These are phyloP conservation scores for Vimba vimba DNA, from an alignment of 2,113 vertebrate species.

Conservation along the genomic window DNA sequence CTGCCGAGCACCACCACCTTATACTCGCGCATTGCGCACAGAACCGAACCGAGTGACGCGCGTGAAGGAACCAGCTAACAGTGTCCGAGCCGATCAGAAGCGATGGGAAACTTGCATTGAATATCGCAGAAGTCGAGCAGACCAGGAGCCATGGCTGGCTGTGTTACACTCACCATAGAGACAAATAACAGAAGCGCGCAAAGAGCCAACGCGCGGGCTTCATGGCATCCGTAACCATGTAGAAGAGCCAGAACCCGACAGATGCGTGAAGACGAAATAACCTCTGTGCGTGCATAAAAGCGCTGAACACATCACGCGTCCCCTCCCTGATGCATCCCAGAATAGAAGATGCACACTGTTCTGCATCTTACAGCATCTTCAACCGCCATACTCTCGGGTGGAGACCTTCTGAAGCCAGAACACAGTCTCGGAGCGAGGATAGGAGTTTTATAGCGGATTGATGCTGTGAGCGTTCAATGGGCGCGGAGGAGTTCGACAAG, in stretches of 20 bases:
- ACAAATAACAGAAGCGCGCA: conserved; percentile 48
- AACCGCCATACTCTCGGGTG: conserved; percentile 81
- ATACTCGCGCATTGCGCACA: conserved; percentile 90
- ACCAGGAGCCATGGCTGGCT: conserved; percentile 22
- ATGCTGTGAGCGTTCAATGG: conserved; percentile 42
- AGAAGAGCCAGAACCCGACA: background rate
- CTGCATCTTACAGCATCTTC: conserved; percentile 48
- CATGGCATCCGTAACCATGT: conserved; percentile 37
- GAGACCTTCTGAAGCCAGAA: conserved; percentile 75
- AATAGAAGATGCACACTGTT: conserved; percentile 37
- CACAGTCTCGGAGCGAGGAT: conserved; percentile 74
- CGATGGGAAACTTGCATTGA: conserved; percentile 60
- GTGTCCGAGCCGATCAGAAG: conserved; percentile 40
- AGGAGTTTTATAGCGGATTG: conserved; percentile 41
- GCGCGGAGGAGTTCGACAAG: conserved; percentile 47
- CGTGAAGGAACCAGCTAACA: conserved; percentile 31
- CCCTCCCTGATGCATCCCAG: conserved; percentile 10
- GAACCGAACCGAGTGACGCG: conserved; percentile 53
- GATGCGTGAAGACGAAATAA: background rate
- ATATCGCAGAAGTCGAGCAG: conserved; percentile 8
- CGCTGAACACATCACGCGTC: background rate
- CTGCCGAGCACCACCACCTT: conserved; percentile 97
- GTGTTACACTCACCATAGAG: conserved; percentile 27
- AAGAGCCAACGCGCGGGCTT: conserved; percentile 51
- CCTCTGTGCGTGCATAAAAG: background rate